Evolutionary conservation across 2,888 invertebrate genomes (phyloP), one percentile per base, ranked within the genome.

Genomic region (Meghimatium bilineatum): DNA sequence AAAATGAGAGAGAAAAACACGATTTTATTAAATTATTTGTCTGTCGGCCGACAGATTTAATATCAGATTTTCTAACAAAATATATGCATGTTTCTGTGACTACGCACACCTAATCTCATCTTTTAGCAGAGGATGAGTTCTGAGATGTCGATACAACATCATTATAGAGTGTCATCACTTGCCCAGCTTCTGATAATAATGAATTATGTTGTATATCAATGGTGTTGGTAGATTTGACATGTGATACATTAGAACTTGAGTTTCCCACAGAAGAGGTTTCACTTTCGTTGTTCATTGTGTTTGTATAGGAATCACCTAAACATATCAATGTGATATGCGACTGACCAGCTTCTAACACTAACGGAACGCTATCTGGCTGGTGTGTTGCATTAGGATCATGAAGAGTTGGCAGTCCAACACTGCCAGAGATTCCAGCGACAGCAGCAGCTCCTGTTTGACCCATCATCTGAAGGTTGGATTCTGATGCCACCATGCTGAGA

Each of bases 401-500:
- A 12, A 84, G 63, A 23, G 84, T 79, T n/a, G 81, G 84, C 44
- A 79, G 84, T 2, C 81, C 83, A 26, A 75, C 63, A 66, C 84
- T 77, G 3, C 80, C 67, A 36, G 83, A 80, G 26, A 84, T 78
- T 23, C 83, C 69, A 44, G 44, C 44, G 12, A 44, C 44, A 44
- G 44, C 44, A 6, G 84, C 80, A 34, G 85, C 78, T 1, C 86
- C 80, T 52, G 82, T 84, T 84, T 87, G 87, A 10, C 91, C 90
- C 6, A 90, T 89, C 90, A 92, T 91, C 87, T 92, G 92, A 10
- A 91, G 89, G 82, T 91, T 92, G 85, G 93, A 93, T 85, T 93
- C 93, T 2, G 92, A 91, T 0, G 93, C 91, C 85, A 93, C 95
- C 95, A 95, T 95, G 87, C 95, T 96, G 89, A 99, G 95, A 92